Percentiles rank a stretch among this genome's conserved stretches.
Conservation (phyloP, 2,888 invertebrate species). For the Gortyna flavago region DNA sequence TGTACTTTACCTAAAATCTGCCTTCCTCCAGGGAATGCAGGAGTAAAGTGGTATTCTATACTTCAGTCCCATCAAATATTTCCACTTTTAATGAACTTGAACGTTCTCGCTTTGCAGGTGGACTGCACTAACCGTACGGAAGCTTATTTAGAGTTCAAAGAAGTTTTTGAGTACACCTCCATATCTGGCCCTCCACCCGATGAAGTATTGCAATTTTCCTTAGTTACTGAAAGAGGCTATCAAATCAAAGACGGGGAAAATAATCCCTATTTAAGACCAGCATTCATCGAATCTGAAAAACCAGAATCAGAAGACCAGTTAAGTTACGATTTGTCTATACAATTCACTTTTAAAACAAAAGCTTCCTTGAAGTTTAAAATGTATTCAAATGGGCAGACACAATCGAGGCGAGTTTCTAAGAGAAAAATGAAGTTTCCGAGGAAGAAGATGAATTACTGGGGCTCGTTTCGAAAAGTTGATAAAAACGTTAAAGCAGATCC, state of each 20-base stretch:
- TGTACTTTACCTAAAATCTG: neutral
- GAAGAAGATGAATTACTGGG: neutral
- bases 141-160: neutral
- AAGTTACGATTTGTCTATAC: neutral
- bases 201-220: neutral
- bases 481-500: neutral
- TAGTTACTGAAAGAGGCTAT: neutral
- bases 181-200: neutral
- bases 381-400: neutral
- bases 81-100: neutral
- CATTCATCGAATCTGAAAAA: neutral
- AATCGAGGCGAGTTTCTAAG: neutral
- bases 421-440: neutral
- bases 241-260: too few species aligned
- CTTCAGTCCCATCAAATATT: neutral
- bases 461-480: neutral
- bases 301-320: accelerated
- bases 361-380: neutral
- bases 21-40: neutral
- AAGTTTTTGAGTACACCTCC: neutral
- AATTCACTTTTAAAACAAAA: neutral
- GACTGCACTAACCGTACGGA: neutral
- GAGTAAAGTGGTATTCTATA: neutral
- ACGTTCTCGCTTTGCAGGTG: neutral
- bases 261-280: neutral